A percentile compares a stretch with the other conserved stretches of the same genome.
Conservation (phyloP, 2,797 vertebrate genomes). For the Acanthurus leucopareius region DNA sequence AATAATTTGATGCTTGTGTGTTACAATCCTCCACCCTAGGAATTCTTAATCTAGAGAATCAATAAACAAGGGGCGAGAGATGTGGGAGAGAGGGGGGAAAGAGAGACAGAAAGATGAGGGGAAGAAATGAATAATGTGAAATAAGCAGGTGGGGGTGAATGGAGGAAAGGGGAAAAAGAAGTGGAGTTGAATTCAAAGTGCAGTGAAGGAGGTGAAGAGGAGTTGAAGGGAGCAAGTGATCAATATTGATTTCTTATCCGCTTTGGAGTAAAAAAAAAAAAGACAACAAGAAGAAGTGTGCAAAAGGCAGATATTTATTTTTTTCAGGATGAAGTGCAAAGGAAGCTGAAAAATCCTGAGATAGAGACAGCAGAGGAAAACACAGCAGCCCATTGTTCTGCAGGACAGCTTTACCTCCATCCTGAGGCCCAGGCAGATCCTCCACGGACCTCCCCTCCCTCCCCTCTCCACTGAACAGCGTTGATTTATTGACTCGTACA, state of each 20-base stretch:
- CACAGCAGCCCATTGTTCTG: constrained; percentile 94
- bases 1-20: constrained; percentile 99
- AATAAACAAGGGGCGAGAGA: constrained; percentile 98
- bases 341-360: constrained; percentile 60
- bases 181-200: constrained; percentile 52
- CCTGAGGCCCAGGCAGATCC: constrained; percentile 82
- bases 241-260: constrained; percentile 44
- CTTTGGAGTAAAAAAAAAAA: constrained; percentile 8
- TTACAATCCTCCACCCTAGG: constrained; percentile 98
- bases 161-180: constrained; percentile 8
- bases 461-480: constrained; percentile 66
- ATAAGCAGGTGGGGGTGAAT: constrained; percentile 44
- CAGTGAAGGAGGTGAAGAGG: constrained; percentile 25
- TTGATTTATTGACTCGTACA: constrained; percentile 89
- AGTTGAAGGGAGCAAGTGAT: constrained; percentile 35
- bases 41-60: constrained; percentile 99
- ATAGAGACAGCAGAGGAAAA: constrained; percentile 79
- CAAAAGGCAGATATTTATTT: constrained; percentile 15
- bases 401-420: constrained; percentile 84
- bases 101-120: constrained; percentile 56
- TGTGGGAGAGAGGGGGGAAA: constrained; percentile 45
- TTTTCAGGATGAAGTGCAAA: constrained; percentile 19
- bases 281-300: constrained; percentile 31
- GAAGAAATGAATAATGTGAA: constrained; percentile 78
- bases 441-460: constrained; percentile 71